phyloP scores from a whole-genome alignment of 1,140 invertebrate species.

The Monomorium pharaonis region DNA sequence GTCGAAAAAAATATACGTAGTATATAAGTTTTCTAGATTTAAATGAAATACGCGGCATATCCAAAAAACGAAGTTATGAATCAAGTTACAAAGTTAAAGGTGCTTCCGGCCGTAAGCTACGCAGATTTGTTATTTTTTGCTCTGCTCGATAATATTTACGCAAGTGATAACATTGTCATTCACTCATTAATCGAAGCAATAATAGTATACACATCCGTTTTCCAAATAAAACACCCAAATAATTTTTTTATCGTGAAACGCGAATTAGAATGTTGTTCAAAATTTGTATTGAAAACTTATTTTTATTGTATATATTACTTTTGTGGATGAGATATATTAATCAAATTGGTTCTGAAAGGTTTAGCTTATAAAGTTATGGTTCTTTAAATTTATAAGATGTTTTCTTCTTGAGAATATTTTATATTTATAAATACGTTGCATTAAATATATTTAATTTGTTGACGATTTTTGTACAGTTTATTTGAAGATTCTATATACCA shows the following conservation, averaged over 20 bases:
- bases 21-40: conserved; percentile 71
- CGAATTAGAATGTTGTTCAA: background rate
- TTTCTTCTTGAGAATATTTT: background rate
- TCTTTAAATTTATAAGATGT: conserved; percentile 14
- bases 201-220: conserved; percentile 44
- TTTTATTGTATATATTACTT: background rate
- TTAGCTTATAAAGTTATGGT: background rate
- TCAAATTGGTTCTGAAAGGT: background rate
- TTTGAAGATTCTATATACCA: background rate
- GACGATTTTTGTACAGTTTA: conserved; percentile 1
- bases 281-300: background rate
- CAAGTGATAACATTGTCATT: conserved; percentile 22
- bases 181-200: conserved; percentile 58
- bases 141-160: conserved; percentile 26
- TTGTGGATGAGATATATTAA: background rate
- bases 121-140: conserved; percentile 62
- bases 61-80: conserved; percentile 65
- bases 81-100: conserved; percentile 66
- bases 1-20: conserved; percentile 68
- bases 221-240: conserved; percentile 1
- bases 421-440: conserved; percentile 4
- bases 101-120: conserved; percentile 72
- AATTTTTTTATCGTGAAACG: conserved; percentile 11
- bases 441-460: conserved; percentile 35
- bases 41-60: conserved; percentile 76